Evolutionary conservation across 1,140 invertebrate genomes (phyloP).

Genomic region (Mactra quadrangularis): DNA sequence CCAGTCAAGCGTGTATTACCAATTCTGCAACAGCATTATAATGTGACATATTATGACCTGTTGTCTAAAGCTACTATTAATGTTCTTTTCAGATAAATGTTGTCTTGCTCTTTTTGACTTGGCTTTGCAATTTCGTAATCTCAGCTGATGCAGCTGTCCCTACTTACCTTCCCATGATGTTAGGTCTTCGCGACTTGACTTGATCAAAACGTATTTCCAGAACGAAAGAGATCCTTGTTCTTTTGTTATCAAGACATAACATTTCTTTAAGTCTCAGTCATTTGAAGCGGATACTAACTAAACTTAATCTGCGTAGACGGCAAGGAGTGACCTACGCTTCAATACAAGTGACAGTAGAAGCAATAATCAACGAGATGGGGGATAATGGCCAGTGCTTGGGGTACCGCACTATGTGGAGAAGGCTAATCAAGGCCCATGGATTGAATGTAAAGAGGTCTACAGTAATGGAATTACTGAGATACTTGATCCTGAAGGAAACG

Average conservation of each 20-base stretch:
- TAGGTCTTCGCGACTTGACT: constrained; percentile 1
- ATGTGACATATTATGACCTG: too few species aligned
- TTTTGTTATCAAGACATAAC: constrained; percentile 32
- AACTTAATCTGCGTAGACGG: constrained; percentile 9
- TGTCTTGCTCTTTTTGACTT: neutral
- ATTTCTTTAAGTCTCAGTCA: constrained; percentile 34
- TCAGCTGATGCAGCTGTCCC: neutral
- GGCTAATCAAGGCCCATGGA: constrained; percentile 26
- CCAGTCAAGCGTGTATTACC: too few species aligned
- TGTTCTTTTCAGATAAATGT: constrained; percentile 13
- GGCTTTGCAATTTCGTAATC: neutral
- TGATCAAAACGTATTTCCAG: constrained; percentile 36
- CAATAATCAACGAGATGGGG: constrained; percentile 13
- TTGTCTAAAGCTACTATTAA: too few species aligned
- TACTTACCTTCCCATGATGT: constrained; percentile 9
- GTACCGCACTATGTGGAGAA: constrained; percentile 34
- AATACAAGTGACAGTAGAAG: constrained; percentile 16
- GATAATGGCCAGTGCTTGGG: constrained; percentile 26
- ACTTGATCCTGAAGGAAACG: constrained; percentile 12
- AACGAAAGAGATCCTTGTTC: constrained; percentile 31
- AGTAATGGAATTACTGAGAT: constrained; percentile 31
- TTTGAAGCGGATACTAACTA: constrained; percentile 39
- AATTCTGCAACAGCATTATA: too few species aligned
- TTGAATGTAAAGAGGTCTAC: constrained; percentile 4
- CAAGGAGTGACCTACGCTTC: constrained; percentile 1